Base-by-base conservation (phyloP, 2,888 invertebrate species). In the Mesochorus sp. region DNA sequence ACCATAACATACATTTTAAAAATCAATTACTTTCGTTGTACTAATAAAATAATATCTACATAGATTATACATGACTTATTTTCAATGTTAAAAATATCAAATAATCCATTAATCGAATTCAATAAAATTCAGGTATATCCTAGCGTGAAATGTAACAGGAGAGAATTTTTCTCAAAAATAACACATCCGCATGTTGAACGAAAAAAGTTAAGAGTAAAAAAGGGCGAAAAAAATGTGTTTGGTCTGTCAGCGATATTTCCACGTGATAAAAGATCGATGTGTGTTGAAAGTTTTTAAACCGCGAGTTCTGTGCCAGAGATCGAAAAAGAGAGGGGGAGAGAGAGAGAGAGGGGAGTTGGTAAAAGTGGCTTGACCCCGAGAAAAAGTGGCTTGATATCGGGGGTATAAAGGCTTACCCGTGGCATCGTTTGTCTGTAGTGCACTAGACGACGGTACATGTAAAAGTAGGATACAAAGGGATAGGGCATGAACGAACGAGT, bases 331-430 rank as follows among this genome's bases (percentile, higher is more conserved):
- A 61, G 31, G 4, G 14, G 3, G 28, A 26, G 17, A 49, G 21
- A 14, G 39, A 37, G 12, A 17, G 24, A 19, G 21, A 39, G 19
- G 67, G n/a, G 21, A 4, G 8, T 10, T 24, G 31, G 66, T 61
- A n/a, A n/a, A n/a, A n/a, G n/a, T n/a, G n/a, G 61, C 78, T 70
- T 64, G 78, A 70, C 34, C 74, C 53, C 47, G 66, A 49, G 49
- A 24, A 77, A 79, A 74, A 79, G 70, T 74, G 78, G 74, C 53
- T 34, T 61, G 61, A 66, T 75, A 66, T 71, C 51, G 66, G 70
- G 59, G 74, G 71, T 70, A 75, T 79, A 71, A 71, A 74, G 61
- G 66, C 78, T 79, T 75, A 79, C 78, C 67, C 66, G 71, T 71
- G 28, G 53, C 14, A 24, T 39, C 64, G 51, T 70, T 70, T 17